These are phyloP conservation scores for Drosophila algonquin DNA, from an alignment of 2,888 invertebrate genomes.

Conservation along the genomic window DNA sequence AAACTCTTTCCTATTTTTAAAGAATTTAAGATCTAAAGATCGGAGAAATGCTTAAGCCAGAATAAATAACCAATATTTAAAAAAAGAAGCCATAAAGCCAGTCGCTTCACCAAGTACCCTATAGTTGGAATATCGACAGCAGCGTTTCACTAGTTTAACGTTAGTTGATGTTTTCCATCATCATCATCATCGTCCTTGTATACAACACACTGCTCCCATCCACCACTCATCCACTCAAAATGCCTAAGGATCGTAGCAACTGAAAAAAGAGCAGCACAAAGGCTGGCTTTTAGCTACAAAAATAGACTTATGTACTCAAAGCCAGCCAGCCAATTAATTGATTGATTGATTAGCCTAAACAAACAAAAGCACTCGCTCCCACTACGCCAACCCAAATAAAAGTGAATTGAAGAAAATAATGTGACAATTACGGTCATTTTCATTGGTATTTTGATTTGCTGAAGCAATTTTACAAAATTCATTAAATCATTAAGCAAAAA, in stretches of 20 bases:
- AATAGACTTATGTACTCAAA: conserved; percentile 54
- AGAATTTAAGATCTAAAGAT: no score
- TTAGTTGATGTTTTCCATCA: conserved; percentile 10
- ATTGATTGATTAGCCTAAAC: conserved; percentile 69
- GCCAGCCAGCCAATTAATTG: conserved; percentile 66
- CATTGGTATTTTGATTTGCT: conserved; percentile 62
- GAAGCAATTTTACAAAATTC: conserved; percentile 36
- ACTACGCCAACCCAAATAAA: conserved; percentile 20
- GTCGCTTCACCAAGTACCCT: neutral
- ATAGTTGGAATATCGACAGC: no score
- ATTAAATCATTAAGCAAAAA: no score
- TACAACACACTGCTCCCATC: conserved; percentile 1
- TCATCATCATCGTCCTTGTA: conserved; percentile 18
- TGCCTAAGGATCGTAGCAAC: conserved; percentile 12
- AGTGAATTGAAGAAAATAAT: conserved; percentile 53
- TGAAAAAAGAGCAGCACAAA: conserved; percentile 25
- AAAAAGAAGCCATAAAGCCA: neutral
- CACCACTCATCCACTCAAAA: conserved; percentile 16
- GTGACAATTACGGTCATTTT: conserved; percentile 47
- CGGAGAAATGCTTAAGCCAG: no score
- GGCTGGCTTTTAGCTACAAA: conserved; percentile 68
- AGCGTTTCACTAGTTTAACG: neutral
- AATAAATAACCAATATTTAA: no score
- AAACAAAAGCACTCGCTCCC: conserved; percentile 11
- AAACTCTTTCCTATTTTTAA: no score